Base-by-base conservation (phyloP, 2,797 vertebrate genomes). In the Pipistrellus pipistrellus region DNA sequence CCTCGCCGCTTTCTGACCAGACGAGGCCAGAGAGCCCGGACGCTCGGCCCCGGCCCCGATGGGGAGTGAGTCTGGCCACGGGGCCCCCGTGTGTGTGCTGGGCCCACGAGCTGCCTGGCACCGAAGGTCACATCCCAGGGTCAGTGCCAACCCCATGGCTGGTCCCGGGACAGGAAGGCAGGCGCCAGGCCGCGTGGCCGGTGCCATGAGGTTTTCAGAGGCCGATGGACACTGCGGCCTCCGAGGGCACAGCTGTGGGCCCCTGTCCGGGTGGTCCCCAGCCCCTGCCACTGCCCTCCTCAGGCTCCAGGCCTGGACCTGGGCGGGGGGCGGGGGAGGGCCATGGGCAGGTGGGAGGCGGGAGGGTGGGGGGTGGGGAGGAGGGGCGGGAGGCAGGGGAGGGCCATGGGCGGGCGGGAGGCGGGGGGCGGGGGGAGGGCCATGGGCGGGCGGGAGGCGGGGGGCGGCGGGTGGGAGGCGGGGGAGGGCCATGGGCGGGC, bases 181-280 rank as follows among this genome's bases (percentile, higher is more conserved):
- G 83, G 51, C 35, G 46, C 62, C 84, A 84, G 81, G 23, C 84
- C 27, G n/a, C 76, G 72, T 8, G 62, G 86, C 96, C 78, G 59
- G 3, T 62, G 94, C 95, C 93, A 96, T 94, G 92, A 94, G 71
- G 84, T 93, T 95, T 96, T 11, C 62, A 1, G 92, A 95, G 44
- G 81, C 88, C 89, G 84, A 0, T 62, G 95, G 81, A 46, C 89
- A 0, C 38, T 6, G 75, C 57, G 51, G 18, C 41, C 17, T 84
- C 46, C n/a, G 10, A 14, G 78, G 88, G 38, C 38, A 91, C 25
- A 46, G 46, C 83, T 75, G 78, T 76, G 30, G 46, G n/a, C 51
- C 85, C 78, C 89, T 93, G 4, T 0, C 53, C 69, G 62, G 78
- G 41, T 30, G 6, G 0, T 25, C 78, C 46, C 27, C 18, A 6